Base-by-base conservation (phyloP, 1,140 invertebrate genomes). In the Bemisia tabaci region DNA sequence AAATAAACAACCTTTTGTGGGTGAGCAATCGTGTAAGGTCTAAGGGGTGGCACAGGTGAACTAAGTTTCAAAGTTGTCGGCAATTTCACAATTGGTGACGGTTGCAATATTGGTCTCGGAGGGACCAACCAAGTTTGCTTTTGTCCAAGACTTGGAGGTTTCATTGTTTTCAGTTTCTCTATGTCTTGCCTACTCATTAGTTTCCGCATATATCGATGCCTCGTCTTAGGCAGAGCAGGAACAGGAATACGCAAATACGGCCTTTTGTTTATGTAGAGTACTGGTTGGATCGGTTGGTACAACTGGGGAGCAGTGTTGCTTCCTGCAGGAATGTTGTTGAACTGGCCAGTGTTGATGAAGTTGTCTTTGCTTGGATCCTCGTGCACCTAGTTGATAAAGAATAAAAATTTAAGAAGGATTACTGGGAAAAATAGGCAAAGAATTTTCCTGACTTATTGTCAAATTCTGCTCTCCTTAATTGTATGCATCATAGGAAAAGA, bases 71-170 rank as follows among this genome's bases (percentile, higher is more conserved):
- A 9, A 9, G 33, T 48, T 9, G 33, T 5, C 5, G 33, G 33
- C 17, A 48, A 48, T 48, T 48, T 48, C 17, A 48, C 17, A 17
- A 48, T 48, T 48, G 33, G 33, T 48, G 33, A 17, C 5, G 17
- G 5, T 17, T 48, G 24, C n/a, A 9, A 9, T 33, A 1, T 26
- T 12, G 66, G 26, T n/a, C 22, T 60, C 27, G 39, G 63, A 26
- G 59, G 33, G 27, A 59, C 62, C 22, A 25, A 26, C 68, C 68
- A 68, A 2, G 68, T 68, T 26, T 68, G 62, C 33, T 62, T 22
- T 59, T 68, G 68, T 9, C 68, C 68, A 5, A 68, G 1, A 2
- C 64, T 33, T 23, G 68, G 68, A 11, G 68, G 68, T 1, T 65
- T 12, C 64, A 65, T 65, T 58, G 22, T 65, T 9, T 64, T 24